Evolutionary conservation across 1,140 invertebrate genomes (phyloP).

Genomic region (Chrysomallon squamiferum): DNA sequence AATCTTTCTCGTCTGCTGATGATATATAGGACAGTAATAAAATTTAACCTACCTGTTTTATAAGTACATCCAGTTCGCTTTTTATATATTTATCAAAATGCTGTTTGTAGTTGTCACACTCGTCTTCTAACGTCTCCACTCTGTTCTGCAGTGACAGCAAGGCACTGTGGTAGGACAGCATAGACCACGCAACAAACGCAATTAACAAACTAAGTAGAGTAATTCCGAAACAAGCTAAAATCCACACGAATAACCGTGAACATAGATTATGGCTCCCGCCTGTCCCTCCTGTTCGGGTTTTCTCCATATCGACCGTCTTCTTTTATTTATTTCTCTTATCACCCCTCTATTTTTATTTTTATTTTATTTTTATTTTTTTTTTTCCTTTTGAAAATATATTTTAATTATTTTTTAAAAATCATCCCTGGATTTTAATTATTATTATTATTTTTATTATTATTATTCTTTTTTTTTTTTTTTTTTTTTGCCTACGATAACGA

Average conservation of each 20-base stretch:
- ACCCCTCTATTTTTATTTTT: too few relatives aligned
- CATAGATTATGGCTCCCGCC: constrained; percentile 1
- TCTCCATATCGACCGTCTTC: too few relatives aligned
- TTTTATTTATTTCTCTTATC: too few relatives aligned
- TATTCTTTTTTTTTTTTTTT: too few relatives aligned
- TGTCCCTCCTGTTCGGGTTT: not conserved
- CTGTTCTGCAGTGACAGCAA: not conserved
- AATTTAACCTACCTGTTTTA: not conserved
- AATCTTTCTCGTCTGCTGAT: too few relatives aligned
- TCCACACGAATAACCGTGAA: constrained; percentile 1
- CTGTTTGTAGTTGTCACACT: not conserved
- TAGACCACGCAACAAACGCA: constrained; percentile 2
- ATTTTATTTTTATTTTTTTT: too few relatives aligned
- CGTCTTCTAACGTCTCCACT: not conserved
- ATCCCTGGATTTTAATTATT: too few relatives aligned
- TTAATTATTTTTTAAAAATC: too few relatives aligned
- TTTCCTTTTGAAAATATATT: too few relatives aligned
- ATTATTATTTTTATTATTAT: too few relatives aligned
- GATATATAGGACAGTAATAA: too few relatives aligned
- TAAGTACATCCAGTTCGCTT: not conserved
- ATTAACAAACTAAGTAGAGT: constrained; percentile 3
- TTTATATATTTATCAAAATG: constrained; percentile 4
- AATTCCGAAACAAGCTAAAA: constrained; percentile 6
- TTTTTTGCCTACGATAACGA: too few relatives aligned
- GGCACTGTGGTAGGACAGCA: constrained; percentile 1